phyloP scores from a whole-genome alignment of 2,888 invertebrate genomes.

The Dicyrtoma fusca region DNA sequence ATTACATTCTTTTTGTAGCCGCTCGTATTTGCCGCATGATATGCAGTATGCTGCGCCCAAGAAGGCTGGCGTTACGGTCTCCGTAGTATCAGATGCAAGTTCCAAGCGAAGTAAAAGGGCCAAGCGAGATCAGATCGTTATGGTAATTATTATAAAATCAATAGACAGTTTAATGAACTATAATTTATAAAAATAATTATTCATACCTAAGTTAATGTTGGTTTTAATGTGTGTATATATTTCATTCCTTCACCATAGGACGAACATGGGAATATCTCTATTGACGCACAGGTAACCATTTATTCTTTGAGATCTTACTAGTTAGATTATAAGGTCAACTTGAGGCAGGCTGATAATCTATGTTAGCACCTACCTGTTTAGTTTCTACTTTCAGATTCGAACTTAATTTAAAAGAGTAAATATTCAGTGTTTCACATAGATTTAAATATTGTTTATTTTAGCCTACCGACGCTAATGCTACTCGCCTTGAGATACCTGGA shows the following conservation, averaged over 20 bases:
- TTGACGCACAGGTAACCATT: conserved; percentile 51
- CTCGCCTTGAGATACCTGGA: conserved; percentile 75
- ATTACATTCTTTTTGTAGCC: conserved; percentile 42
- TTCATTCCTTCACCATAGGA: conserved; percentile 35
- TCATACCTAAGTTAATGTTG: no score
- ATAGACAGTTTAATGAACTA: no score
- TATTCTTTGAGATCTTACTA: not conserved
- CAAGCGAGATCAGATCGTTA: conserved; percentile 33
- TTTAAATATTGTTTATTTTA: conserved; percentile 60
- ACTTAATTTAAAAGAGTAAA: no score
- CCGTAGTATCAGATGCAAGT: conserved; percentile 53
- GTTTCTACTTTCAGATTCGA: no score
- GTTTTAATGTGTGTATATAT: not conserved
- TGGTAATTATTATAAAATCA: conserved; percentile 26
- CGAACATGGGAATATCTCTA: conserved; percentile 55
- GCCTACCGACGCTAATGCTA: conserved; percentile 80
- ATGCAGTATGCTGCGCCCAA: conserved; percentile 66
- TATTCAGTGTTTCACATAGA: not conserved
- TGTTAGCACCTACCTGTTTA: no score
- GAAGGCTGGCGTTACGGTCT: conserved; percentile 59
- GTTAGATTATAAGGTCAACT: no score
- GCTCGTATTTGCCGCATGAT: conserved; percentile 76
- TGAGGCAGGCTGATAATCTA: no score
- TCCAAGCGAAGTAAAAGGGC: conserved; percentile 37
- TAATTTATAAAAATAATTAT: no score